Evolutionary conservation across 2,113 vertebrate genomes (phyloP).

Genomic region (Myrmecobius fasciatus): DNA sequence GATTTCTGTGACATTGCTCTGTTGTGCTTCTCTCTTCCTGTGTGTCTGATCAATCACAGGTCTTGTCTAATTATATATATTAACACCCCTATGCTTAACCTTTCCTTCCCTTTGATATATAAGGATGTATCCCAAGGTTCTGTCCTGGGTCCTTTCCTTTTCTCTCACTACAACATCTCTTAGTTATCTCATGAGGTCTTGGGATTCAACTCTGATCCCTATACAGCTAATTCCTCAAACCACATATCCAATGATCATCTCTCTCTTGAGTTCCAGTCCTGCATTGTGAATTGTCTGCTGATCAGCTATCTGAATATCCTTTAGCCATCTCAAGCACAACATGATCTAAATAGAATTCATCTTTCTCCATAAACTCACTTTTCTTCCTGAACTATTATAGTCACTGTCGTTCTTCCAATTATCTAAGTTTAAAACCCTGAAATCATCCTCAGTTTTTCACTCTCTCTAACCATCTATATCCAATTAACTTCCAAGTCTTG

Average conservation of each 20-base stretch:
- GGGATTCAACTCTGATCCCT: neutral
- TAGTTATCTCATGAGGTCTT: neutral
- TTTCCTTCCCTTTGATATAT: neutral
- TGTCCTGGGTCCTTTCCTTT: neutral
- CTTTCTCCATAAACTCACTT: neutral
- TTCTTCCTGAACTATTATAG: neutral
- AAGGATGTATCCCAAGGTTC: neutral
- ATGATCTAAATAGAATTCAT: neutral
- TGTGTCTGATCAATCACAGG: neutral
- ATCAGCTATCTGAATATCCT: neutral
- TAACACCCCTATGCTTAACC: neutral
- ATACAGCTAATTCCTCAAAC: neutral
- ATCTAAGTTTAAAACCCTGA: neutral
- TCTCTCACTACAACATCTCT: neutral
- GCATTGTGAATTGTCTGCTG: neutral
- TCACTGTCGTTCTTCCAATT: neutral
- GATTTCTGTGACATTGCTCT: neutral
- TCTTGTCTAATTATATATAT: neutral
- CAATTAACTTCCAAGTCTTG: neutral
- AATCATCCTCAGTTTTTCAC: neutral
- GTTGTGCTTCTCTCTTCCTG: neutral
- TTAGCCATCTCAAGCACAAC: neutral
- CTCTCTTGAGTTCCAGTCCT: neutral
- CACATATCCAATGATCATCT: neutral
- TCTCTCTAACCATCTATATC: neutral